Evolutionary conservation across 2,797 vertebrate species (phyloP).

Genomic region (Centroberyx gerrardi): DNA sequence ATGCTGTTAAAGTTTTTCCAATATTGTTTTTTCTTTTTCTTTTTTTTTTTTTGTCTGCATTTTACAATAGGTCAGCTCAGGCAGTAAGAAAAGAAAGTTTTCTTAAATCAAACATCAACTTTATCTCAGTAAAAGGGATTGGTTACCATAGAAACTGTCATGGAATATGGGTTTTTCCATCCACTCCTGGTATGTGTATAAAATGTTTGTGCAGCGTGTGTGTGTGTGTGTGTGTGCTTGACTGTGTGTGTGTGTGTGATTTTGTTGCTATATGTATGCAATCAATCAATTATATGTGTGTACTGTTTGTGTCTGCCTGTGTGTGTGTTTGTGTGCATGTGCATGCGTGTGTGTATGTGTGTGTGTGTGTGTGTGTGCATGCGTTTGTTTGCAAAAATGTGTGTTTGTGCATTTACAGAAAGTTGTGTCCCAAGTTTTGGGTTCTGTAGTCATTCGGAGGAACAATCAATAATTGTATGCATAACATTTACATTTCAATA

Average conservation of each 20-base stretch:
- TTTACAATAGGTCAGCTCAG: conserved; percentile 39
- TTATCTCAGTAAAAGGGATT: background rate
- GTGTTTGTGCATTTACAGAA: background rate
- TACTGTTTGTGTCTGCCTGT: no score
- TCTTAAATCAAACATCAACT: conserved; percentile 3
- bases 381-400: background rate
- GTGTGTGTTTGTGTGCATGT: background rate
- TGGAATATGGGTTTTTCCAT: background rate
- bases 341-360: background rate
- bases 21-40: background rate
- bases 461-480: conserved; percentile 26
- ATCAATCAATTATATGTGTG: background rate
- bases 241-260: background rate
- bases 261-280: background rate
- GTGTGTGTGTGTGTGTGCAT: background rate
- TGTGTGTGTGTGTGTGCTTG: background rate
- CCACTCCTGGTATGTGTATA: background rate
- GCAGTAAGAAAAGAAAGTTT: conserved; percentile 20
- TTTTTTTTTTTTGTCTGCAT: background rate
- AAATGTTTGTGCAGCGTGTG: background rate
- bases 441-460: background rate
- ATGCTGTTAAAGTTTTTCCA: background rate
- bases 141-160: conserved; percentile 11
- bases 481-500: conserved; percentile 43
- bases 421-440: background rate